These are phyloP conservation scores for Heteromurus nitidus DNA, from an alignment of 2,888 invertebrate species.

Conservation along the genomic window DNA sequence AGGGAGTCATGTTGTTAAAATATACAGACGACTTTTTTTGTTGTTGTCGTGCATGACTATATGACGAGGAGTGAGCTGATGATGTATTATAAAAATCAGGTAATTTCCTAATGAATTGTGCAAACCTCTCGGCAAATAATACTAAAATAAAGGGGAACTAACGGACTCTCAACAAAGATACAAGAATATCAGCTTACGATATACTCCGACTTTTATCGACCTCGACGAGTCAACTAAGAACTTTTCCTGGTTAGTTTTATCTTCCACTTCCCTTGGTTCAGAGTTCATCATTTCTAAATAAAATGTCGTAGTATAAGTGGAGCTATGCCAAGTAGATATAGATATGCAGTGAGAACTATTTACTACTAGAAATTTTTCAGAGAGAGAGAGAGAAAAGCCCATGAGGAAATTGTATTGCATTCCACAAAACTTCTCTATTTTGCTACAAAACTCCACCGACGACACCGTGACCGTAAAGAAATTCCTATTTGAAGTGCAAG, in stretches of 20 bases:
- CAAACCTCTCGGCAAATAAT: background rate
- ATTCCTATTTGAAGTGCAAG: background rate
- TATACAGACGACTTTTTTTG: too few species aligned
- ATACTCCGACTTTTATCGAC: too few species aligned
- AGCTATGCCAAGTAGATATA: too few species aligned
- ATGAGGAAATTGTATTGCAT: too few species aligned
- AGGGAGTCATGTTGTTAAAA: background rate
- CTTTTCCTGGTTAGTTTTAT: background rate
- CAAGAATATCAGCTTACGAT: too few species aligned
- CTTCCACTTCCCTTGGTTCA: background rate
- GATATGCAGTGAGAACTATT: too few species aligned
- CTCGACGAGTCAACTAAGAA: background rate
- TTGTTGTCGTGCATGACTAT: background rate
- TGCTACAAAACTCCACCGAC: too few species aligned
- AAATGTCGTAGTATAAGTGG: background rate
- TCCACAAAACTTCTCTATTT: too few species aligned
- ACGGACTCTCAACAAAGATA: background rate
- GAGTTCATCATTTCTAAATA: background rate
- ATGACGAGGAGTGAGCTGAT: background rate
- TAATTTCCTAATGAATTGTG: conserved; percentile 23
- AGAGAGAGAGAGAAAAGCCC: too few species aligned
- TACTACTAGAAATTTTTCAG: too few species aligned
- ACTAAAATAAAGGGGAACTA: background rate
- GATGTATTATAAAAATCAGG: too few species aligned
- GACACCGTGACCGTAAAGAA: too few species aligned